Conservation (phyloP, 2,888 invertebrate species). For the Argyresthia albistria region DNA sequence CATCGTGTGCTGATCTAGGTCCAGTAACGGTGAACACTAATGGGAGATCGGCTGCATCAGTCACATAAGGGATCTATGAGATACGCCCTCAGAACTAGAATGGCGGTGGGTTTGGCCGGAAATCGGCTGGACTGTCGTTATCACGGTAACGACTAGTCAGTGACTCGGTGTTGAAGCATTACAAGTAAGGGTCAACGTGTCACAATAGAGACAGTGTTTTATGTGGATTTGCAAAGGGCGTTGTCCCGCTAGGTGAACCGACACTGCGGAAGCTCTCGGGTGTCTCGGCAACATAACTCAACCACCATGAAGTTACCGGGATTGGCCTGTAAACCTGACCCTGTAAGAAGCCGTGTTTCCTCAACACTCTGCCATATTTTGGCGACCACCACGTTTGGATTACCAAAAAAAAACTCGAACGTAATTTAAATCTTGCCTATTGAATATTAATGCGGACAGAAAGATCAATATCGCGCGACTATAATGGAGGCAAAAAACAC, state of each 20-base stretch:
- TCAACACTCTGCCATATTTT: constrained; percentile 25
- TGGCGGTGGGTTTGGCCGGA: not conserved
- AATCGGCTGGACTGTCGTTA: not conserved
- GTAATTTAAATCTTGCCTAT: constrained; percentile 28
- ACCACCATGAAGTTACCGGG: constrained; percentile 41
- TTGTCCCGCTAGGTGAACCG: constrained; percentile 45
- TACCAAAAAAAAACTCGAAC: constrained; percentile 18
- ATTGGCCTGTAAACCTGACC: constrained; percentile 34
- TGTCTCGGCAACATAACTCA: constrained; percentile 61
- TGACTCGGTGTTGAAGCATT: too few species aligned
- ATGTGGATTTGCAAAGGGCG: constrained; percentile 32
- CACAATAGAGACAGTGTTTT: not conserved
- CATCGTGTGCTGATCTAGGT: constrained; percentile 5
- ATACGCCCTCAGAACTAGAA: constrained; percentile 2
- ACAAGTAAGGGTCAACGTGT: not conserved
- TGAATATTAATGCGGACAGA: constrained; percentile 24
- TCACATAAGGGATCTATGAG: constrained; percentile 3
- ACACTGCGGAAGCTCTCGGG: constrained; percentile 61
- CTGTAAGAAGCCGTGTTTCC: constrained; percentile 42
- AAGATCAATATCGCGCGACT: constrained; percentile 17
- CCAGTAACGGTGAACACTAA: constrained; percentile 4
- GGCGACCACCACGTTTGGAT: constrained; percentile 38
- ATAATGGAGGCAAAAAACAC: constrained; percentile 24
- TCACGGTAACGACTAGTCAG: not conserved
- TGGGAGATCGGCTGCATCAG: constrained; percentile 5